phyloP scores from a whole-genome alignment of 2,797 vertebrate genomes.

The Cynodonichthys magdalenae region DNA sequence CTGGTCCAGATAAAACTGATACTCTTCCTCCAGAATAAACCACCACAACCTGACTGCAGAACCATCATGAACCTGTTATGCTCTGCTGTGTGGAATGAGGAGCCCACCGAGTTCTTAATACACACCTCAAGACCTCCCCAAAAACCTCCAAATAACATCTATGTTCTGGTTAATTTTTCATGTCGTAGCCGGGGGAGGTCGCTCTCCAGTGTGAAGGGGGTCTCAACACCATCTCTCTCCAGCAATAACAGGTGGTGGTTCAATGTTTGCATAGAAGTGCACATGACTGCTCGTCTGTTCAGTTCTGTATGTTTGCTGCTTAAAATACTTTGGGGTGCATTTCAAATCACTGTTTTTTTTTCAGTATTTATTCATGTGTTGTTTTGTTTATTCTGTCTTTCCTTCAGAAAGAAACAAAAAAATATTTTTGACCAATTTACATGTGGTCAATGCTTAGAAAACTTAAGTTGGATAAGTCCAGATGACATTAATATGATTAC shows the following conservation, averaged over 20 bases:
- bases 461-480: neutral
- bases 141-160: no score
- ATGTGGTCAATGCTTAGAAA: conserved; percentile 16
- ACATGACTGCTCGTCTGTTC: conserved; percentile 16
- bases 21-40: no score
- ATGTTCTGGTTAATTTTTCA: no score
- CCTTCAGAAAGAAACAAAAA: no score
- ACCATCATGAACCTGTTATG: no score
- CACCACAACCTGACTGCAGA: no score
- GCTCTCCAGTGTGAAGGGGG: no score
- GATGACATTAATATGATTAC: neutral
- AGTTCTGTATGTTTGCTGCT: conserved; percentile 45
- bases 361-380: conserved; percentile 36
- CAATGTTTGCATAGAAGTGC: conserved; percentile 38
- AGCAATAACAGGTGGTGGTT: conserved; percentile 19
- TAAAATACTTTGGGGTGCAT: conserved; percentile 20
- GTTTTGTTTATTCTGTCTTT: conserved; percentile 1
- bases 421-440: conserved; percentile 11
- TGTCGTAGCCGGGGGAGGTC: no score
- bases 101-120: no score
- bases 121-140: no score
- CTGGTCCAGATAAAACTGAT: no score
- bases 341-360: conserved; percentile 29
- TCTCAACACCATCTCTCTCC: conserved; percentile 2
- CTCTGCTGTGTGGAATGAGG: no score